Percentiles rank a stretch among this genome's conserved stretches.
These are phyloP conservation scores for Ochotona princeps DNA, from an alignment of 2,113 vertebrate species.

Conservation along the genomic window DNA sequence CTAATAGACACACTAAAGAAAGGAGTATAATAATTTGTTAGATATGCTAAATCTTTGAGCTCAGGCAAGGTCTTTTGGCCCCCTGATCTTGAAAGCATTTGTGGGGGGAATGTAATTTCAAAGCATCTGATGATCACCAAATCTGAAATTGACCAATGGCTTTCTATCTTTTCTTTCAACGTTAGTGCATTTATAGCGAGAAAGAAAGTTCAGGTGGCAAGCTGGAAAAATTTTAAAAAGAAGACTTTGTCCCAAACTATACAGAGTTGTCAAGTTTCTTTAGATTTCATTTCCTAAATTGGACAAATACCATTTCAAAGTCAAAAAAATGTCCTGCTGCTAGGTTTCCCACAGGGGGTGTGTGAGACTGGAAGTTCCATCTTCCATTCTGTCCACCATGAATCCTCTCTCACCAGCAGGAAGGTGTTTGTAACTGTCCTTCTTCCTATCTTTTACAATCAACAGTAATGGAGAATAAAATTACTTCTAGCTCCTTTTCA, in stretches of 20 bases:
- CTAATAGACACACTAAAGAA: slow-evolving; percentile 80
- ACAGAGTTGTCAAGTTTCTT: not conserved
- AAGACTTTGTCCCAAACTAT: not conserved
- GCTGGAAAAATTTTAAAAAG: not conserved
- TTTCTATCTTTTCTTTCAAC: slow-evolving; percentile 46
- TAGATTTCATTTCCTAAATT: not conserved
- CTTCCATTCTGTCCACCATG: too few relatives aligned
- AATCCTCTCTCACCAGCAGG: not conserved
- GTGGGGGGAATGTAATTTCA: slow-evolving; percentile 75
- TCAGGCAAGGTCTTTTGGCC: slow-evolving; percentile 75
- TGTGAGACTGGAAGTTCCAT: not conserved
- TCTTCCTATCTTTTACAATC: not conserved
- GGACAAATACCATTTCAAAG: slow-evolving; percentile 41
- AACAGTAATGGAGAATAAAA: not conserved
- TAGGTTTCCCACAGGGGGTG: slow-evolving; percentile 26
- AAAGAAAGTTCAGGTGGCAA: not conserved
- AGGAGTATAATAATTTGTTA: slow-evolving; percentile 83
- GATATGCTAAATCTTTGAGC: slow-evolving; percentile 84
- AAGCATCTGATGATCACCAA: slow-evolving; percentile 75
- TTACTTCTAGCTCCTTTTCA: not conserved
- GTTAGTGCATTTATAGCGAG: slow-evolving; percentile 68
- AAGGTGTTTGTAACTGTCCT: not conserved
- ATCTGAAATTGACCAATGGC: slow-evolving; percentile 64
- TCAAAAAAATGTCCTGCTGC: not conserved
- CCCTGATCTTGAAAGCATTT: slow-evolving; percentile 82